phyloP scores from a whole-genome alignment of 2,113 vertebrate species.

The Platanista minor region DNA sequence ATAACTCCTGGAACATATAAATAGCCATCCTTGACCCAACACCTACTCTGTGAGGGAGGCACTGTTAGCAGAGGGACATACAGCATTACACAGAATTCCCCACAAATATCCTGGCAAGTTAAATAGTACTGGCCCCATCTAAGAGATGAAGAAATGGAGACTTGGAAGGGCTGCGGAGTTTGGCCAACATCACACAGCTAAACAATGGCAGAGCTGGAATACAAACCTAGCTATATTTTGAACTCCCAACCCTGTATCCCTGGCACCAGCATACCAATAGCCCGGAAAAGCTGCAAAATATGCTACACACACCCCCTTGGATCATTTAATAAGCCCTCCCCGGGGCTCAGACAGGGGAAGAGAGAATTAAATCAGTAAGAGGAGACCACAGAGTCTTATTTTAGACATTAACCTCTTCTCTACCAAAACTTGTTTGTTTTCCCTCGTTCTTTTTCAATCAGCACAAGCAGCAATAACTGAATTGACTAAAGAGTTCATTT shows the following conservation, averaged over 20 bases:
- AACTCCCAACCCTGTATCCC: not conserved
- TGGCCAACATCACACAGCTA: not conserved
- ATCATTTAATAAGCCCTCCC: not conserved
- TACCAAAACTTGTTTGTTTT: not conserved
- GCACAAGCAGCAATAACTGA: not conserved
- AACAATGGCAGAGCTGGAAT: not conserved
- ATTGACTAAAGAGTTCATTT: conserved; percentile 39
- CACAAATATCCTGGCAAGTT: not conserved
- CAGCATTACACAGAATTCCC: not conserved
- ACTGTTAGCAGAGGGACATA: not conserved
- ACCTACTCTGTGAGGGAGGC: not conserved
- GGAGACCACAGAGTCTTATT: not conserved
- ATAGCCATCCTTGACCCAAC: not conserved
- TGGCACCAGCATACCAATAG: too few species aligned
- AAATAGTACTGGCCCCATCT: not conserved
- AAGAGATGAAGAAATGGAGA: not conserved
- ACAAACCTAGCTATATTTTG: not conserved
- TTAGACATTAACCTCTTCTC: not conserved
- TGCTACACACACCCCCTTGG: not conserved
- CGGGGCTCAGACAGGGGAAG: rapidly evolving
- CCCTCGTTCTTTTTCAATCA: not conserved
- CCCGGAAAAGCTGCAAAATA: not conserved
- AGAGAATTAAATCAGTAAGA: not conserved
- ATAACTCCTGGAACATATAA: conserved; percentile 12
- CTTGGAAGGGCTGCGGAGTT: not conserved